phyloP scores from a whole-genome alignment of 2,113 vertebrate genomes.

The Callorhinus ursinus region DNA sequence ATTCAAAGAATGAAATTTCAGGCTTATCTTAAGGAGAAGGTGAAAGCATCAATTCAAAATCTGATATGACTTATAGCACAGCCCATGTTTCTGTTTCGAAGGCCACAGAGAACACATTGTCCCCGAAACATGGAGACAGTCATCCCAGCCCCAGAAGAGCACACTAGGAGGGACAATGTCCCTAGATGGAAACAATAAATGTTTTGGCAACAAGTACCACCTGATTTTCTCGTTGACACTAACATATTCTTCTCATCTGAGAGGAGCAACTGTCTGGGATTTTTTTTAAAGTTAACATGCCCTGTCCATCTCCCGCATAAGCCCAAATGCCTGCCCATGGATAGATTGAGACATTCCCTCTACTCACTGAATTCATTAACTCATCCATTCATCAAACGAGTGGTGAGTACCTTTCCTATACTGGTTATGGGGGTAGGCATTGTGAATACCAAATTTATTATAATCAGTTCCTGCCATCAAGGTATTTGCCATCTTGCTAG shows the following conservation, averaged over 20 bases:
- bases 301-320: not conserved
- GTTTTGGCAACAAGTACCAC: not conserved
- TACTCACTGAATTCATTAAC: not conserved
- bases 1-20: constrained; percentile 54
- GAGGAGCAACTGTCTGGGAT: not conserved
- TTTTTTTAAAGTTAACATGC: not conserved
- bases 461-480: not conserved
- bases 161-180: not conserved
- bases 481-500: not conserved
- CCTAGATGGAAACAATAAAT: not conserved
- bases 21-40: constrained; percentile 51
- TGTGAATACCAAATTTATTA: not conserved
- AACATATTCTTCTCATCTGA: not conserved
- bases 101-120: not conserved
- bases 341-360: not conserved
- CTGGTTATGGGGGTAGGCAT: not conserved
- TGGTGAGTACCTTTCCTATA: not conserved
- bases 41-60: constrained; percentile 32
- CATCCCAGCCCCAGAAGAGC: not conserved
- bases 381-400: not conserved
- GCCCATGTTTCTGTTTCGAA: constrained; percentile 3
- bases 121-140: not conserved
- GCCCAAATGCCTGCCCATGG: not conserved
- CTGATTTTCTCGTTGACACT: not conserved
- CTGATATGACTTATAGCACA: constrained; percentile 41